phyloP scores from a whole-genome alignment of 2,888 invertebrate species.

The Chymomyza amoena region DNA sequence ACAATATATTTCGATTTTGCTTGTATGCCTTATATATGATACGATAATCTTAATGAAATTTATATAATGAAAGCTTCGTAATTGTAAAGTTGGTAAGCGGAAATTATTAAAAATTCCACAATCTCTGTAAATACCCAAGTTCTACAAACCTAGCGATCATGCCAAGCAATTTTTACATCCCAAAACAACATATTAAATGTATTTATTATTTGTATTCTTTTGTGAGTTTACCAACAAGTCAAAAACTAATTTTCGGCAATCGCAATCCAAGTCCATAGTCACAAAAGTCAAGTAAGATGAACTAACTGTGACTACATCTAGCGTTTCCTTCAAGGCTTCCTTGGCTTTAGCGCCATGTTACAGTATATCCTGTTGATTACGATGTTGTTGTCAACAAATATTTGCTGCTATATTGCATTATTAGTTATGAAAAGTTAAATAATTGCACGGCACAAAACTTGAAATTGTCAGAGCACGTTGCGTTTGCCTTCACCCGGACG shows the following conservation, averaged over 20 bases:
- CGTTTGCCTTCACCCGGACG: not conserved
- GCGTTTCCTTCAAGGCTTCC: not conserved
- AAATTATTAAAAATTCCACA: no score
- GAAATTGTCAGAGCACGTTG: conserved; percentile 12
- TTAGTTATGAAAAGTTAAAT: conserved; percentile 71
- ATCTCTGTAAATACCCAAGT: no score
- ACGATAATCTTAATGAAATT: no score
- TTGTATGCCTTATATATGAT: no score
- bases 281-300: conserved; percentile 11
- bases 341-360: not conserved
- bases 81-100: no score
- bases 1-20: no score
- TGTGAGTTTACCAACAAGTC: conserved; percentile 27
- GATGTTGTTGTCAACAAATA: conserved; percentile 62
- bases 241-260: conserved; percentile 58
- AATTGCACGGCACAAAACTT: conserved; percentile 39
- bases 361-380: conserved; percentile 20
- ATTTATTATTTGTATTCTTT: not conserved
- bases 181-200: not conserved
- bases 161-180: not conserved
- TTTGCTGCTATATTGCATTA: conserved; percentile 64
- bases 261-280: conserved; percentile 19
- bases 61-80: no score
- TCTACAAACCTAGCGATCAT: not conserved
- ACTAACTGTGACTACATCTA: not conserved